Conservation (phyloP, 1,140 invertebrate species). For the Drosophila mauritiana region DNA sequence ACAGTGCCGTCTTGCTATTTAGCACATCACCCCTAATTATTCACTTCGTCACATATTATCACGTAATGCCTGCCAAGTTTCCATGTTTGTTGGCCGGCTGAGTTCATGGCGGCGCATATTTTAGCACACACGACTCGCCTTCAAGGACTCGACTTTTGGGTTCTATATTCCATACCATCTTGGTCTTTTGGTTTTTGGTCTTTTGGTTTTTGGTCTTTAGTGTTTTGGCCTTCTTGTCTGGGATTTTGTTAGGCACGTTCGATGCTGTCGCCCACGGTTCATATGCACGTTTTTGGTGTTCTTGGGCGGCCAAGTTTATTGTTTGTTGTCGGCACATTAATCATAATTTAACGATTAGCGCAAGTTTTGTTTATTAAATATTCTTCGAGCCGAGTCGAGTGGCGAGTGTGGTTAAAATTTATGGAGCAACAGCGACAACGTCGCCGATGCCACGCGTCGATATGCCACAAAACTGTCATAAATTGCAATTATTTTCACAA, state of each 20-base stretch:
- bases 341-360: conserved; percentile 78
- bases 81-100: conserved; percentile 23
- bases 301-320: conserved; percentile 36
- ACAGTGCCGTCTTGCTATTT: conserved; percentile 10
- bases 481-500: conserved; percentile 54
- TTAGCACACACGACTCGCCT: conserved; percentile 17
- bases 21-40: conserved; percentile 42
- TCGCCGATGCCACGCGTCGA: conserved; percentile 66
- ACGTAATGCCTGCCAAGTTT: conserved; percentile 45
- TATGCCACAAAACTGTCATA: conserved; percentile 48
- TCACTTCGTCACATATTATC: conserved; percentile 49
- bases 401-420: conserved; percentile 50
- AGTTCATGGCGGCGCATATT: conserved; percentile 47
- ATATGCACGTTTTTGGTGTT: conserved; percentile 58
- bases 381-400: conserved; percentile 35
- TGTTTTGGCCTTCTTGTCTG: conserved; percentile 29
- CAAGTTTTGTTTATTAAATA: conserved; percentile 79
- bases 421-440: conserved; percentile 27
- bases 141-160: conserved; percentile 25
- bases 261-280: conserved; percentile 27
- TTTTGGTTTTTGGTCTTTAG: conserved; percentile 5
- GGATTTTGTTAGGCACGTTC: conserved; percentile 44
- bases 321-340: conserved; percentile 72
- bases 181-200: conserved; percentile 25
- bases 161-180: conserved; percentile 11